phyloP scores from a whole-genome alignment of 2,797 vertebrate genomes.

The Nyctibius grandis region DNA sequence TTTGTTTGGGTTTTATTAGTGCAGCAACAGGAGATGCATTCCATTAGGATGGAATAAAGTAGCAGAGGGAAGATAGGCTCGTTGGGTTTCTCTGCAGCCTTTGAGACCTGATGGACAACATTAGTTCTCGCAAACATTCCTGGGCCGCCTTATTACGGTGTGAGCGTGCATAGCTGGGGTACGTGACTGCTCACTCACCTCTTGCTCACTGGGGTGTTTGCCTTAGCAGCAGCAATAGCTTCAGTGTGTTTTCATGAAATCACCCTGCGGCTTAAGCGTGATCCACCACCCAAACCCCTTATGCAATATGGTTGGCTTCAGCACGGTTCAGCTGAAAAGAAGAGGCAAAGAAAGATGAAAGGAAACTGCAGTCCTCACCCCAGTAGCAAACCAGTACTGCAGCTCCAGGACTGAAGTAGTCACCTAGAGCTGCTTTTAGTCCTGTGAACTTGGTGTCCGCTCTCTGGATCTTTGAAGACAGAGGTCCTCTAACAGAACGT shows the following conservation, averaged over 20 bases:
- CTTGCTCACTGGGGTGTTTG: background rate
- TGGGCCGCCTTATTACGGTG: fast-evolving
- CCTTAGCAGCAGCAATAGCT: background rate
- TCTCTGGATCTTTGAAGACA: background rate
- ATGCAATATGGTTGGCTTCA: background rate
- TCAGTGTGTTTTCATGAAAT: background rate
- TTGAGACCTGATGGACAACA: background rate
- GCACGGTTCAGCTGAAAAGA: background rate
- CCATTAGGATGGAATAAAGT: background rate
- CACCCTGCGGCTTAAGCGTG: background rate
- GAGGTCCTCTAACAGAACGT: background rate
- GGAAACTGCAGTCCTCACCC: background rate
- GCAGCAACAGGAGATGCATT: background rate
- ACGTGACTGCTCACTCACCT: background rate
- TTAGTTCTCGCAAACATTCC: background rate
- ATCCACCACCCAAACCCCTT: background rate
- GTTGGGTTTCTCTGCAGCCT: background rate
- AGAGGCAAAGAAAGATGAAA: background rate
- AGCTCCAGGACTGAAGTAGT: background rate
- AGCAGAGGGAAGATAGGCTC: background rate
- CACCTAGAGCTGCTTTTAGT: background rate
- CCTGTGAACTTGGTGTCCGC: background rate
- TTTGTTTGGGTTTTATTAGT: background rate
- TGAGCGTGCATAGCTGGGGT: background rate
- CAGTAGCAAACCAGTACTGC: background rate